Conservation (phyloP, 1,140 invertebrate species). For the Trichonephila clavipes region DNA sequence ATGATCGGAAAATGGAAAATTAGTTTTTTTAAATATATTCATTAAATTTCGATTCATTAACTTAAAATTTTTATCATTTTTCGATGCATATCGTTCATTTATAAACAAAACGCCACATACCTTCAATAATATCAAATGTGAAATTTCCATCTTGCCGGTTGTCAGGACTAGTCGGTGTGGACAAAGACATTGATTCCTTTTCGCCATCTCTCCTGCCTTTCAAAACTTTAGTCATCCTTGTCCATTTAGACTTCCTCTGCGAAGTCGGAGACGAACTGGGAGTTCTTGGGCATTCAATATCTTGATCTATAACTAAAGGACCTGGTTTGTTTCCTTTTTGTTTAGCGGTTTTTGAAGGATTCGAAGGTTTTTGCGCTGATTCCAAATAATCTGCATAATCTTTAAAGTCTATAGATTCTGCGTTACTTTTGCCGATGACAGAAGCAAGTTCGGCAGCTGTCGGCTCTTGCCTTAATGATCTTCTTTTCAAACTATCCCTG, state of each 20-base stretch:
- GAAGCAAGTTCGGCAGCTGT: neutral
- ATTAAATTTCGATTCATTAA: too few species aligned
- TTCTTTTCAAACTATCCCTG: constrained; percentile 66
- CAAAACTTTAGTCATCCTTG: constrained; percentile 87
- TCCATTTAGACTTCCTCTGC: constrained; percentile 85
- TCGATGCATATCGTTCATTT: too few species aligned
- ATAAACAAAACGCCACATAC: neutral
- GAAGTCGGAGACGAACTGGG: constrained; percentile 81
- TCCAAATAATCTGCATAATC: neutral
- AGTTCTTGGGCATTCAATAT: constrained; percentile 40
- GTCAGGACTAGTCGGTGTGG: constrained; percentile 86
- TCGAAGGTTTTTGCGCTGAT: neutral
- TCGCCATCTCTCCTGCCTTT: constrained; percentile 65
- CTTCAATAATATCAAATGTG: constrained; percentile 64
- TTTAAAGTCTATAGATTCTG: neutral
- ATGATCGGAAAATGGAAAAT: too few species aligned
- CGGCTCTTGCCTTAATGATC: constrained; percentile 9
- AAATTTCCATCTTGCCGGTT: constrained; percentile 53
- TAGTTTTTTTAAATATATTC: too few species aligned
- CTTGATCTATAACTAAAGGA: neutral
- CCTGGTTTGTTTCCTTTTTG: constrained; percentile 19
- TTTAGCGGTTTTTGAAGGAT: neutral
- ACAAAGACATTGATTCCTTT: constrained; percentile 78
- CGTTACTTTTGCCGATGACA: neutral
- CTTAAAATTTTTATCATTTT: too few species aligned